Evolutionary conservation across 2,888 invertebrate species (phyloP).

Genomic region (Notodonta dromedarius): DNA sequence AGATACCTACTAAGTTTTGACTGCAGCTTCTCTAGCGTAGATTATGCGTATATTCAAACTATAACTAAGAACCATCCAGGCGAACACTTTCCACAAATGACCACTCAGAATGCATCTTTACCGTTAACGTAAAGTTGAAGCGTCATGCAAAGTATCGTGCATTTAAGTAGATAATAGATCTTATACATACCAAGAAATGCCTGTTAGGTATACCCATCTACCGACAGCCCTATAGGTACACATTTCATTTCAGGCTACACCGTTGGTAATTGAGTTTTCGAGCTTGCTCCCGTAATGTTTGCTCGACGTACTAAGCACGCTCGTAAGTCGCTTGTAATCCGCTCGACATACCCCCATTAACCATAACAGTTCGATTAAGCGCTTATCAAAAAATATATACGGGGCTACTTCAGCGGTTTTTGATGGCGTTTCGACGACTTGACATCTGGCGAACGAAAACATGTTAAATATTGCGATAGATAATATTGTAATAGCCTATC

Average conservation of each 20-base stretch:
- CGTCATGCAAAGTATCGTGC: no score
- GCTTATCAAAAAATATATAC: conserved; percentile 20
- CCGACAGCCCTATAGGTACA: conserved; percentile 8
- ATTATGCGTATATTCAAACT: no score
- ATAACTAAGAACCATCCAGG: no score
- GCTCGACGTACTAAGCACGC: conserved; percentile 39
- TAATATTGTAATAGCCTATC: neutral
- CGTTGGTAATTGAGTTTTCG: conserved; percentile 58
- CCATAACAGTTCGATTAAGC: conserved; percentile 37
- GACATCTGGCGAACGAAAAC: neutral
- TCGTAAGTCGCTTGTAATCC: conserved; percentile 39
- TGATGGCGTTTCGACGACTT: neutral
- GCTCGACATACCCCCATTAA: conserved; percentile 30
- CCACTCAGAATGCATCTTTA: no score
- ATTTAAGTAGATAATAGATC: no score
- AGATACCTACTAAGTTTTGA: no score
- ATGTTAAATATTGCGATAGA: conserved; percentile 3
- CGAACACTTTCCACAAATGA: no score
- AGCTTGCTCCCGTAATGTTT: conserved; percentile 50
- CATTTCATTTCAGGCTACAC: conserved; percentile 39
- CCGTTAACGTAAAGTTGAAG: no score
- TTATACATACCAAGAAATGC: conserved; percentile 5
- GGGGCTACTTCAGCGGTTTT: conserved; percentile 17
- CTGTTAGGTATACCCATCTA: neutral
- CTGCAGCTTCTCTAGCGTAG: no score